These are phyloP conservation scores for Arctia plantaginis DNA, from an alignment of 2,888 invertebrate genomes.

Conservation along the genomic window DNA sequence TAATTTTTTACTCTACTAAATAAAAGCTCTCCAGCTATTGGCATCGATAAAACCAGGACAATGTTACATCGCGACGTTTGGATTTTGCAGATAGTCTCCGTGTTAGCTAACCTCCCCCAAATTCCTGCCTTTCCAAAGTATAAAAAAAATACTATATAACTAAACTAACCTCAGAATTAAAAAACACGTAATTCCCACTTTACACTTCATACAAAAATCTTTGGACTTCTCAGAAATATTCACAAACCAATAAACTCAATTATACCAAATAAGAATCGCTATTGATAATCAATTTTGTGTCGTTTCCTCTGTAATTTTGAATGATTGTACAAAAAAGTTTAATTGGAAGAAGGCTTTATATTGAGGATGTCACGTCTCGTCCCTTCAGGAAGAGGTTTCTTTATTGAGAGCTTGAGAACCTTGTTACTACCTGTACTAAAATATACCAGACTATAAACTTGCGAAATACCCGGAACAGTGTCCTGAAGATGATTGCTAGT, in stretches of 20 bases:
- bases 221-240: constrained; percentile 29
- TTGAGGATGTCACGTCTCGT: constrained; percentile 62
- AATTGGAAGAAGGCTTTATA: constrained; percentile 37
- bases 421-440: background rate
- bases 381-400: constrained; percentile 48
- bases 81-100: no score
- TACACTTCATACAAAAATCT: background rate
- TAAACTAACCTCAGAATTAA: background rate
- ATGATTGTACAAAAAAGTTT: constrained; percentile 32
- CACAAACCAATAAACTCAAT: constrained; percentile 44
- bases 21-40: no score
- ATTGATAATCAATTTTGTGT: constrained; percentile 42
- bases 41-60: no score
- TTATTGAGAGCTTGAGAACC: background rate
- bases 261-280: constrained; percentile 37
- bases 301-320: constrained; percentile 42
- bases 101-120: background rate
- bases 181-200: constrained; percentile 5
- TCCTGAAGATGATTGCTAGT: no score
- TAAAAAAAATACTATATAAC: no score
- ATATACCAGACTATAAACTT: background rate
- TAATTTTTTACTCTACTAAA: no score
- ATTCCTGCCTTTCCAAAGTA: no score
- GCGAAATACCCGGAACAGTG: no score
- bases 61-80: no score